Percentiles rank a stretch among this genome's conserved stretches.
These are phyloP conservation scores for Stenichneumon culpator DNA, from an alignment of 2,888 invertebrate species.

Conservation along the genomic window DNA sequence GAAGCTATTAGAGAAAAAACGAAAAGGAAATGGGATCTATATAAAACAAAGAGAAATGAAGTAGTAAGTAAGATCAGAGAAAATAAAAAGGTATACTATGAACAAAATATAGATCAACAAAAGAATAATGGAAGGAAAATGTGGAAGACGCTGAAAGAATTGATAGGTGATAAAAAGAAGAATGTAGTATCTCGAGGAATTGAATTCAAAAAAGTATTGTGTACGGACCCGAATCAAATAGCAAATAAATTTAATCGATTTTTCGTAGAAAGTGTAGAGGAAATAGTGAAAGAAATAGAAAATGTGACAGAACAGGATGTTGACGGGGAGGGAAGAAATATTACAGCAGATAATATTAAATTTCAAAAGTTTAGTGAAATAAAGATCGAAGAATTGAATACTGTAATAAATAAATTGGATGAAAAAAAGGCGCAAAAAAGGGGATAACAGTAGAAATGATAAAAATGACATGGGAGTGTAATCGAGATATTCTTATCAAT, in stretches of 20 bases:
- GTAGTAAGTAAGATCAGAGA: constrained; percentile 18
- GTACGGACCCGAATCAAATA: not conserved
- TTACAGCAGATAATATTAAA: not conserved
- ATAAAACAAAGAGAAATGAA: constrained; percentile 28
- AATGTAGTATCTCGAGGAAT: constrained; percentile 1
- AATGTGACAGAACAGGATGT: not conserved
- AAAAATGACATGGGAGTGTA: constrained; percentile 8
- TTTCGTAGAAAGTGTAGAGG: constrained; percentile 15
- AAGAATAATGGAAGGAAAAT: constrained; percentile 20
- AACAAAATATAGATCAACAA: constrained; percentile 42
- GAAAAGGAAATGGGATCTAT: not conserved
- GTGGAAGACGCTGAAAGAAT: constrained; percentile 39
- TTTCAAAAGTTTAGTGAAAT: not conserved
- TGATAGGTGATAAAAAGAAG: constrained; percentile 49
- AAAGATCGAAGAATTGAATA: not conserved
- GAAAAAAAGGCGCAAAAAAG: constrained; percentile 29
- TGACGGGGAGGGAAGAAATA: not conserved
- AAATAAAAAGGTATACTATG: constrained; percentile 41
- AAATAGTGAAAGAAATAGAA: not conserved
- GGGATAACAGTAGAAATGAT: constrained; percentile 12
- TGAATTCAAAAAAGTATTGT: constrained; percentile 12
- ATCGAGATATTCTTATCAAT: not conserved
- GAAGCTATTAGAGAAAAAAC: not conserved
- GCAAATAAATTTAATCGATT: constrained; percentile 44
- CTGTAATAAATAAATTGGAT: not conserved